Evolutionary conservation across 2,888 invertebrate species (phyloP).

Genomic region (Rhagonycha lutea): DNA sequence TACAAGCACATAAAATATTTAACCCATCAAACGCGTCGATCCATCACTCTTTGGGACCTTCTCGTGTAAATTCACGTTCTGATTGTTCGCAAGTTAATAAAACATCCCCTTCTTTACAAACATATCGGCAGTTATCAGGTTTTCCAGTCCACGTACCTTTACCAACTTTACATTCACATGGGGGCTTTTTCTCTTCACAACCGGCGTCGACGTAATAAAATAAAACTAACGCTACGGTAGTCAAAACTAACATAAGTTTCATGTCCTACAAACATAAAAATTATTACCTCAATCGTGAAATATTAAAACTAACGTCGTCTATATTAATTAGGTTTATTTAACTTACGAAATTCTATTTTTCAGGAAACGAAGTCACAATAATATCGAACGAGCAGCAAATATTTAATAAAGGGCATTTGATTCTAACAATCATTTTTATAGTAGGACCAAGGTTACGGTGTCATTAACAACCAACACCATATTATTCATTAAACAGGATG

Average conservation of each 20-base stretch:
- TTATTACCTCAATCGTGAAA: neutral
- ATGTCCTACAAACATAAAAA: neutral
- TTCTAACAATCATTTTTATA: neutral
- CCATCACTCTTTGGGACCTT: neutral
- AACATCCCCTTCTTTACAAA: conserved; percentile 13
- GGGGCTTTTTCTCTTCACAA: conserved; percentile 11
- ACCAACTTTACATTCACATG: conserved; percentile 12
- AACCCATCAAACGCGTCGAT: neutral
- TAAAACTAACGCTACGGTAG: neutral
- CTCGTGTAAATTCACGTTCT: neutral
- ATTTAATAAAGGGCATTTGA: neutral
- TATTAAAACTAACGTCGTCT: no score
- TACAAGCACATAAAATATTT: neutral
- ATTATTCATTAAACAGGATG: neutral
- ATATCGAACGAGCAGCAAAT: neutral
- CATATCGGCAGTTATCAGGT: conserved; percentile 14
- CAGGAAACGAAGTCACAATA: neutral
- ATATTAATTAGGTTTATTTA: neutral
- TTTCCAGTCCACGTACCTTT: conserved; percentile 14
- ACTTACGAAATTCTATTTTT: neutral
- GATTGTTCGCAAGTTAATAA: conserved; percentile 10
- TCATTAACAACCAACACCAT: neutral
- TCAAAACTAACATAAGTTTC: neutral
- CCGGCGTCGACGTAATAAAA: conserved; percentile 5
- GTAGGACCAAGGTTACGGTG: neutral